These are phyloP conservation scores for Ataeniobius toweri DNA, from an alignment of 2,797 vertebrate species.

Conservation along the genomic window DNA sequence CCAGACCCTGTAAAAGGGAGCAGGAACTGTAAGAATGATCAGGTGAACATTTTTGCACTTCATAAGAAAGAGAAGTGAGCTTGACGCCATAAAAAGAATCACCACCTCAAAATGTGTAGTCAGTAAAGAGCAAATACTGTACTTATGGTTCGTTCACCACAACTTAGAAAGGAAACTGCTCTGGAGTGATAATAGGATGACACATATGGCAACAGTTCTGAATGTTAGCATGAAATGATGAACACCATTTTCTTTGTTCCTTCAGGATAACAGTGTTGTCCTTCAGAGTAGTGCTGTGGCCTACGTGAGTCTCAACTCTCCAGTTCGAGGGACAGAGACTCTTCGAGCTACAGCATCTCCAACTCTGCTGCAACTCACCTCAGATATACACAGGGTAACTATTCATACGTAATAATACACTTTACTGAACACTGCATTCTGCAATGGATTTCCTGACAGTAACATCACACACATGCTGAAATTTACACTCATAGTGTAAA, in stretches of 20 bases:
- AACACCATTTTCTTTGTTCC: conserved; percentile 34
- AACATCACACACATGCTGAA: not conserved
- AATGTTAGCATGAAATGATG: not conserved
- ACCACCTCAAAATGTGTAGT: too few relatives aligned
- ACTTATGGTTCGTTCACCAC: too few relatives aligned
- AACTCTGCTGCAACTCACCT: conserved; percentile 87
- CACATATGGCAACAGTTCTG: not conserved
- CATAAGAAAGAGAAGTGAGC: too few relatives aligned
- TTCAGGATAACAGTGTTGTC: conserved; percentile 87
- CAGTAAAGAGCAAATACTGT: too few relatives aligned
- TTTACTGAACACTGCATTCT: not conserved
- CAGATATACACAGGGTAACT: conserved; percentile 81
- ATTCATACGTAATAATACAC: not conserved
- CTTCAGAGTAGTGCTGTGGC: conserved; percentile 88
- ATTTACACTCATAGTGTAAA: too few relatives aligned
- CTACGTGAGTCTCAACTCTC: conserved; percentile 88
- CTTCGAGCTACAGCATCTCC: conserved; percentile 87
- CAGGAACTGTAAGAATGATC: too few relatives aligned
- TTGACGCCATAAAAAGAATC: too few relatives aligned
- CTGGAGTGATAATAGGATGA: not conserved
- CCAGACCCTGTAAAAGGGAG: too few relatives aligned
- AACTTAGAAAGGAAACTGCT: not conserved
- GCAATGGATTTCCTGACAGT: not conserved
- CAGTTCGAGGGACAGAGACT: conserved; percentile 83
- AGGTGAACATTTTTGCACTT: too few relatives aligned